phyloP scores from a whole-genome alignment of 2,113 vertebrate species.

The Cairina moschata region DNA sequence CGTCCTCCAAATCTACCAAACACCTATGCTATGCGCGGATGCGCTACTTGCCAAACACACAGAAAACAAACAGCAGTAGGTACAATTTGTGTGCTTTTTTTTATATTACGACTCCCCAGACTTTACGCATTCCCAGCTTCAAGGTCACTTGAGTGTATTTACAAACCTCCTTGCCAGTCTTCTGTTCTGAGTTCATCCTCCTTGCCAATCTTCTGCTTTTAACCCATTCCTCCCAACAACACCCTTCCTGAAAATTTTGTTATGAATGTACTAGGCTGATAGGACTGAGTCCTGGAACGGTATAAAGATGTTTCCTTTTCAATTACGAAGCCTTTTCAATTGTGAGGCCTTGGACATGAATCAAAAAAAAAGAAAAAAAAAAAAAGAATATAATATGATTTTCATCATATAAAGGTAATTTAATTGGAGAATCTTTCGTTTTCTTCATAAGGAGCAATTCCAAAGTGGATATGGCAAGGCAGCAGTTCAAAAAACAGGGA shows the following conservation, averaged over 20 bases:
- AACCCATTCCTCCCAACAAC: background rate
- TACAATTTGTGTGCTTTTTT: too few relatives aligned
- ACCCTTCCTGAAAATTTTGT: background rate
- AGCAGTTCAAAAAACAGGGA: background rate
- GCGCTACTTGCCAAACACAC: too few relatives aligned
- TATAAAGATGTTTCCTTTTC: background rate
- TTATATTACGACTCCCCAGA: too few relatives aligned
- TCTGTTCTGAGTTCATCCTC: too few relatives aligned
- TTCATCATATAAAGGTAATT: background rate
- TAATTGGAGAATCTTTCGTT: background rate
- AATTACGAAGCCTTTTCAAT: background rate
- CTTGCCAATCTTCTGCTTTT: too few relatives aligned
- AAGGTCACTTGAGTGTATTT: too few relatives aligned
- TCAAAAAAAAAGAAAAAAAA: background rate
- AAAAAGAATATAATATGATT: background rate
- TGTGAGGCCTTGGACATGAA: background rate
- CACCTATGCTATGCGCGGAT: too few relatives aligned
- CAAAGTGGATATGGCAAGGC: background rate
- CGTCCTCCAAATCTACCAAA: too few relatives aligned
- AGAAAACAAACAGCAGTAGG: too few relatives aligned
- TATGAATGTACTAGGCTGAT: background rate
- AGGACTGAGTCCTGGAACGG: background rate
- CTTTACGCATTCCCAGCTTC: too few relatives aligned
- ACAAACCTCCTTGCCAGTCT: too few relatives aligned
- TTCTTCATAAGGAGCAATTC: background rate